Percentiles rank a stretch among this genome's conserved stretches.
Conservation (phyloP, 2,888 invertebrate genomes). For the Drosophila prostipennis region DNA sequence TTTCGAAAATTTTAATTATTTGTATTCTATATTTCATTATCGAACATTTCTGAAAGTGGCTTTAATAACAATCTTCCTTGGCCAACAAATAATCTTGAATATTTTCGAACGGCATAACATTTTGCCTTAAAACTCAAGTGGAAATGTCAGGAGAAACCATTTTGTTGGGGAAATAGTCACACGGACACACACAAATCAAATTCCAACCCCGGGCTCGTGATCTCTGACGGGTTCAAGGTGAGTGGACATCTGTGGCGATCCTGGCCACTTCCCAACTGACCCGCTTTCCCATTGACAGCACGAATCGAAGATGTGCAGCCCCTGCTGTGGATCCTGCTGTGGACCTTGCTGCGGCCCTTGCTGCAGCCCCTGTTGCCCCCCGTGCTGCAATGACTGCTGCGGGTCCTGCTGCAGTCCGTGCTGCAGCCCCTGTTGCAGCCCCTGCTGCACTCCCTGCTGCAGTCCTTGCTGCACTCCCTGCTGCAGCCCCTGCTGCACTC, state of each 20-base stretch:
- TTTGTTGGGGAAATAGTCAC: slow-evolving; percentile 7
- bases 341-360: slow-evolving; percentile 40
- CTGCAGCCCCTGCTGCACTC: slow-evolving; percentile 25
- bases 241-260: background rate
- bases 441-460: slow-evolving; percentile 43
- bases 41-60: too few relatives aligned
- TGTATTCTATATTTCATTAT: too few relatives aligned
- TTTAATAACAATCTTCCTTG: background rate
- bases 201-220: slow-evolving; percentile 11
- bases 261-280: too few relatives aligned
- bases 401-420: slow-evolving; percentile 43
- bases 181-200: slow-evolving; percentile 14
- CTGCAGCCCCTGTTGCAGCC: slow-evolving; percentile 43
- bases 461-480: slow-evolving; percentile 40
- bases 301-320: slow-evolving; percentile 62
- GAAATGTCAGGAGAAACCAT: slow-evolving; percentile 1
- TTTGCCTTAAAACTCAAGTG: background rate
- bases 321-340: slow-evolving; percentile 44
- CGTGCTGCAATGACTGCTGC: slow-evolving; percentile 40
- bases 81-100: background rate
- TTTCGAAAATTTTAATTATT: too few relatives aligned
- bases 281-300: background rate
- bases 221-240: slow-evolving; percentile 69
- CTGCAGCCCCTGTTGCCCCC: slow-evolving; percentile 26
- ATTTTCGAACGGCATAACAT: background rate